A percentile compares a stretch with the other conserved stretches of the same genome.
phyloP scores from a whole-genome alignment of 1,140 invertebrate species.

The Hylyphantes graminicola region DNA sequence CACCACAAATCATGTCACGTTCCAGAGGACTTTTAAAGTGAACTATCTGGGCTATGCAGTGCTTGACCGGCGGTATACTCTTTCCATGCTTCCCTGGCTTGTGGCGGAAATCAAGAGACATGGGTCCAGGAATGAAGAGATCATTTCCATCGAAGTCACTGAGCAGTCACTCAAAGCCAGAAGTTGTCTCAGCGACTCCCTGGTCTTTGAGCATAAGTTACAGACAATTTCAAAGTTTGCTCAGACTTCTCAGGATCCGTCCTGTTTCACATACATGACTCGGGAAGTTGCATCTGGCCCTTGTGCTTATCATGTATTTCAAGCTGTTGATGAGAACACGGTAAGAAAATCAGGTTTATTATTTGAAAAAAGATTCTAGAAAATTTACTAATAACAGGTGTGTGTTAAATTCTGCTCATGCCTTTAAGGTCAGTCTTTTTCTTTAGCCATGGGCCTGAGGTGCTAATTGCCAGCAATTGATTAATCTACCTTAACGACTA shows the following conservation, averaged over 20 bases:
- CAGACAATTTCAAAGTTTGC: slow-evolving; percentile 67
- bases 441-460: too few species aligned
- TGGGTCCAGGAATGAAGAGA: slow-evolving; percentile 64
- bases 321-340: slow-evolving; percentile 65
- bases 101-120: slow-evolving; percentile 68
- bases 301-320: slow-evolving; percentile 68
- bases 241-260: slow-evolving; percentile 66
- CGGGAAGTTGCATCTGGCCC: slow-evolving; percentile 64
- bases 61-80: slow-evolving; percentile 65
- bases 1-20: slow-evolving; percentile 48
- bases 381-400: too few species aligned
- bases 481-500: too few species aligned
- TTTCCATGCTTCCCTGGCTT: slow-evolving; percentile 69
- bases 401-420: too few species aligned
- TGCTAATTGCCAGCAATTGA: too few species aligned
- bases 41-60: slow-evolving; percentile 62
- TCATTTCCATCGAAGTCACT: slow-evolving; percentile 64
- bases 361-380: too few species aligned
- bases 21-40: slow-evolving; percentile 58
- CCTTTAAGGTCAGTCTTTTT: too few species aligned
- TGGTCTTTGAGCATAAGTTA: slow-evolving; percentile 67
- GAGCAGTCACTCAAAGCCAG: slow-evolving; percentile 62
- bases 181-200: slow-evolving; percentile 55
- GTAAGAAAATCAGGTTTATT: slow-evolving; percentile 63
- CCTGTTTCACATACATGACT: slow-evolving; percentile 68